phyloP scores from a whole-genome alignment of 2,797 vertebrate genomes.

The Phoxinus dragarum region DNA sequence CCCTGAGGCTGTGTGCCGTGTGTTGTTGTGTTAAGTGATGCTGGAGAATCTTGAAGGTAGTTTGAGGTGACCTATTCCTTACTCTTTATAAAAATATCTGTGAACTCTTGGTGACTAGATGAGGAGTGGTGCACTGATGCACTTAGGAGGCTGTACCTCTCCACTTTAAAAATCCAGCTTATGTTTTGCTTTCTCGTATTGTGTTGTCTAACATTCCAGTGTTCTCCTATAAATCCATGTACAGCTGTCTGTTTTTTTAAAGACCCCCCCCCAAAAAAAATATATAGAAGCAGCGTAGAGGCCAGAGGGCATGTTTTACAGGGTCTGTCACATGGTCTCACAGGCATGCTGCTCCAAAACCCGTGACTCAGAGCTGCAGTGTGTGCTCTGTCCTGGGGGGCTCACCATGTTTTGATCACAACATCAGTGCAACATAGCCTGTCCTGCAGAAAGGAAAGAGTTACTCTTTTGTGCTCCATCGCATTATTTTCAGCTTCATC shows the following conservation, averaged over 20 bases:
- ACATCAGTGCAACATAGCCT: not conserved
- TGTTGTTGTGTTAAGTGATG: slow-evolving; percentile 58
- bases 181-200: slow-evolving; percentile 24
- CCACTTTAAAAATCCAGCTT: slow-evolving; percentile 12
- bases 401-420: slow-evolving; percentile 15
- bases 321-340: slow-evolving; percentile 32
- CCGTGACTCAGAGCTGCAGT: slow-evolving; percentile 38
- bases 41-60: slow-evolving; percentile 46
- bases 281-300: not conserved
- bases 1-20: slow-evolving; percentile 33
- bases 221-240: slow-evolving; percentile 31
- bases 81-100: slow-evolving; percentile 60
- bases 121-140: slow-evolving; percentile 31
- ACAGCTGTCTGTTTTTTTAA: slow-evolving; percentile 20
- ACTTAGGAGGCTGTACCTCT: slow-evolving; percentile 1
- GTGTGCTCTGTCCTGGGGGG: slow-evolving; percentile 16
- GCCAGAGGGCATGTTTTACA: slow-evolving; percentile 38
- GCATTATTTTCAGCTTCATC: slow-evolving; percentile 38
- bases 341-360: slow-evolving; percentile 21
- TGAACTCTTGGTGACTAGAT: slow-evolving; percentile 59
- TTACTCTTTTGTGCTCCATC: slow-evolving; percentile 43
- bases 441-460: slow-evolving; percentile 19
- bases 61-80: slow-evolving; percentile 1
- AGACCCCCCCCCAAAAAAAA: not conserved
- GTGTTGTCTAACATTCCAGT: slow-evolving; percentile 28